Evolutionary conservation across 2,888 invertebrate species (phyloP), one percentile per base, ranked within the genome.

Genomic region (Cantharis flavilabris): DNA sequence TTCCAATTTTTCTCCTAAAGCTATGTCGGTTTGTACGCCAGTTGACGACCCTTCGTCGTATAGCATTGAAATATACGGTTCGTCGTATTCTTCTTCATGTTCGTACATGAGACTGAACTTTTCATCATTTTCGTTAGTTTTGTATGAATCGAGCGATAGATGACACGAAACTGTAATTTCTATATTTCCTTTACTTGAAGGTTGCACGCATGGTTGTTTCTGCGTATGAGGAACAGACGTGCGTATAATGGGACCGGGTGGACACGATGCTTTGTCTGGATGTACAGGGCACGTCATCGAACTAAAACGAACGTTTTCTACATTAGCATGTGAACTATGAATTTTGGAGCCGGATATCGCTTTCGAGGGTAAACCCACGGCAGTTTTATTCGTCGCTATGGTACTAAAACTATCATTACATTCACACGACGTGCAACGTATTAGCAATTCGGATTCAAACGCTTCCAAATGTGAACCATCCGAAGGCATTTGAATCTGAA

Each of bases 21-120:
- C 64, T 64, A 77, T 23, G 33, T 77, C 75, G 9, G 80, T 79
- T 73, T 79, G 79, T 23, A 74, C 75, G 10, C 73, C 80, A 28
- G 72, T 73, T 18, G 74, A 69, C 5, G 26, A 30, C 64, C 70
- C 77, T 16, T 26, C 16, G 16, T 63, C 30, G 23, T 23, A 67
- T 23, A 67, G 26, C 26, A 23, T n/a, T 13, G 64, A 62, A 28
- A 49, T 23, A 18, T 49, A 70, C 2, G 65, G 65, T 23, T 80
- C 80, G n/a, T 75, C 63, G 30, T 80, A 80, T n/a, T 70, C 72
- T 10, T 72, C 65, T 16, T 80, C 79, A 18, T 70, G 71, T 30
- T 80, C 79, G 49, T 76, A 80, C 73, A 79, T 77, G 26, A 75
- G 75, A 73, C 72, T 77, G 10, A 62, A 49, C 18, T 67, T 64